These are phyloP conservation scores for Halichondria panicea DNA, from an alignment of 37 sponge, comb jelly and placozoan genomes.

Conservation along the genomic window DNA sequence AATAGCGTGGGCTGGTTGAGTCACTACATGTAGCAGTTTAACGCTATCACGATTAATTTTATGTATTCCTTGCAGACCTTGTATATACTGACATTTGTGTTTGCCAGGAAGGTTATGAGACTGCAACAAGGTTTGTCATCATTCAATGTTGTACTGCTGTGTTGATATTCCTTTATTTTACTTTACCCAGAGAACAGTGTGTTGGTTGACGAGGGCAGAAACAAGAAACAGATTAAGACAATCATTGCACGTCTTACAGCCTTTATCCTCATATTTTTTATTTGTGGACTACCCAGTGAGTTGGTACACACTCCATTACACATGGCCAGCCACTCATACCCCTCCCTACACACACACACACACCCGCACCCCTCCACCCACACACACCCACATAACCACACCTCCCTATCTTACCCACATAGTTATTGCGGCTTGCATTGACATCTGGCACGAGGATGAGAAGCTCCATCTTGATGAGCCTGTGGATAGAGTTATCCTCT, in stretches of 20 bases:
- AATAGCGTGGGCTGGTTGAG: too few relatives aligned
- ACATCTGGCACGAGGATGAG: conserved; percentile 40
- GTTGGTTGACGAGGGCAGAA: not conserved
- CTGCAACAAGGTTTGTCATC: not conserved
- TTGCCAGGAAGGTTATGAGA: conserved; percentile 7
- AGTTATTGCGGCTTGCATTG: conserved; percentile 48
- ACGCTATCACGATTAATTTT: not conserved
- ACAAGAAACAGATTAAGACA: conserved; percentile 17
- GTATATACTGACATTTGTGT: conserved; percentile 31
- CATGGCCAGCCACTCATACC: not conserved
- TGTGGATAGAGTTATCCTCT: conserved; percentile 39
- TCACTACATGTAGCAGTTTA: too few relatives aligned
- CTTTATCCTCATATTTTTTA: conserved; percentile 54
- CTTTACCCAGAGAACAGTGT: not conserved
- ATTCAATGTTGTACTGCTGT: not conserved
- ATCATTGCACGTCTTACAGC: conserved; percentile 38
- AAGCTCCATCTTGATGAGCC: conserved; percentile 31
- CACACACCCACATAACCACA: too few relatives aligned
- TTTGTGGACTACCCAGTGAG: conserved; percentile 73
- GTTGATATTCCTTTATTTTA: not conserved
- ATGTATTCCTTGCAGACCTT: not conserved
- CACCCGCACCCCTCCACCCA: too few relatives aligned
- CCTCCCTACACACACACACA: not conserved
- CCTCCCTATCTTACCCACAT: not conserved
- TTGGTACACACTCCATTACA: not conserved